Evolutionary conservation across 2,888 invertebrate species (phyloP), one percentile per base, ranked within the genome.

Genomic region (Oxyscelio sp.): DNA sequence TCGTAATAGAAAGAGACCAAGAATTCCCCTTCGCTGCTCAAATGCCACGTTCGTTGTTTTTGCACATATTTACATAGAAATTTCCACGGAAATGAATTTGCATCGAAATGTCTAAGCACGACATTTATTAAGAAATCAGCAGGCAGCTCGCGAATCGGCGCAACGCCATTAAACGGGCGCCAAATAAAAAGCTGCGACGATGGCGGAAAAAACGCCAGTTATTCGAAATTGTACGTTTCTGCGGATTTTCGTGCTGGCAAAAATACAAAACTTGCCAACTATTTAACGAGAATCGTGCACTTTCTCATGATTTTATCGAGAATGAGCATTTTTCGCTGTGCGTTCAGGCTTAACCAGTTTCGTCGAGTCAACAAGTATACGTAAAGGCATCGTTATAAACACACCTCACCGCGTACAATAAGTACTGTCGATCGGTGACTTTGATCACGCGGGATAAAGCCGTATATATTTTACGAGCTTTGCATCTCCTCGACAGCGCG

Each of bases 401-500:
- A 68, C 63, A 75, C 70, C 75, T 75, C 40, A 68, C 48, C 48
- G 38, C 61, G 61, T 61, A 63, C 81, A 82, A 82, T 77, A 77
- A 82, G 77, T 31, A 82, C 75, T 59, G 71, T 82, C 77, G 82
- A 82, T 83, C 83, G 83, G 71, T 71, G 66, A 83, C 78, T 78
- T 73, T 78, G 73, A 83, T 78, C 78, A 78, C 73, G 77, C 45
- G 38, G 68, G 40, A 83, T 83, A 83, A 79, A 78, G 78, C 74
- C 78, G 78, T 83, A 79, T 73, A 79, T 68, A 78, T 79, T 83
- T 78, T 74, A 79, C 78, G 78, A 83, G 66, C 58, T 66, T 73
- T 48, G 77, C 68, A 58, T 59, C 75, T 71, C 43, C 19, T 48
- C 48, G 43, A 65, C 58, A 65, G 71, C 58, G 50, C 56, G 40